Percentiles rank a stretch among this genome's conserved stretches.
Conservation (phyloP, 2,113 vertebrate genomes). For the Oreocharis arfaki region DNA sequence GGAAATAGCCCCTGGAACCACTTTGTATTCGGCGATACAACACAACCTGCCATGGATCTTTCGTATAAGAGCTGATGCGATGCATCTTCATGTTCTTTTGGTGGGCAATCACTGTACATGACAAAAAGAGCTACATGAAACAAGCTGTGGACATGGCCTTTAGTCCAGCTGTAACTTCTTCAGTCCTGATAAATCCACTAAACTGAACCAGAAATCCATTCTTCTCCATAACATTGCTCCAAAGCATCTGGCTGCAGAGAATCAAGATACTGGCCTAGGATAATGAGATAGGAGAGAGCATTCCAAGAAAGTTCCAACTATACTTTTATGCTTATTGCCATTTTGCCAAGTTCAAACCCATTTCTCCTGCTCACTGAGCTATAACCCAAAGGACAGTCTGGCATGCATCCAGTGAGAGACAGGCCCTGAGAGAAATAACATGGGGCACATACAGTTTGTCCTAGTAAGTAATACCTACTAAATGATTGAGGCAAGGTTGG, state of each 20-base stretch:
- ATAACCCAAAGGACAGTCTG: conserved; percentile 34
- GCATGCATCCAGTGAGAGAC: background rate
- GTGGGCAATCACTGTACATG: background rate
- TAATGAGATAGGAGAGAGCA: background rate
- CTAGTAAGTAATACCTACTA: background rate
- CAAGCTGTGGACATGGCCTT: background rate
- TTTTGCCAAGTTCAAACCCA: conserved; percentile 49
- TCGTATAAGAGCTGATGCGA: background rate
- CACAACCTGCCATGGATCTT: background rate
- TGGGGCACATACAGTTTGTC: background rate
- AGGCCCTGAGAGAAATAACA: background rate
- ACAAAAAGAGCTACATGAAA: background rate
- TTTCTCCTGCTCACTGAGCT: background rate
- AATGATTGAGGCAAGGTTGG: background rate
- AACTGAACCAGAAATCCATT: background rate
- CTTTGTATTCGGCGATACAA: background rate
- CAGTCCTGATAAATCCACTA: background rate
- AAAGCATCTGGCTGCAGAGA: background rate
- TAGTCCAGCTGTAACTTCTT: background rate
- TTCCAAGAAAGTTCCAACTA: background rate
- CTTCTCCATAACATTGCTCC: background rate
- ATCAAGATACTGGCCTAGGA: background rate
- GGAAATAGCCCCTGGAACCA: background rate
- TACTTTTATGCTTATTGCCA: conserved; percentile 51
- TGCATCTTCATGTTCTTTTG: background rate